phyloP scores from a whole-genome alignment of 2,113 vertebrate genomes.

The Taurulus bubalis region DNA sequence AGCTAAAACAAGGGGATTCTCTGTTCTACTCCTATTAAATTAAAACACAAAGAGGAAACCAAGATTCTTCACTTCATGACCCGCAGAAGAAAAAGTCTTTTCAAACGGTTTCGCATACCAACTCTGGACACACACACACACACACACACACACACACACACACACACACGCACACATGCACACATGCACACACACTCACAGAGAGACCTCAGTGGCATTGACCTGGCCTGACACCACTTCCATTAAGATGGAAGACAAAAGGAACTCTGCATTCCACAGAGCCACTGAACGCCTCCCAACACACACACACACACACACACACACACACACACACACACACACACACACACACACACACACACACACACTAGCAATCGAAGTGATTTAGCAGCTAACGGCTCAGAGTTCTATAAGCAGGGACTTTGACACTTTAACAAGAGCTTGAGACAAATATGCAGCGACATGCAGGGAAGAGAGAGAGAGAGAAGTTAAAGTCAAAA shows the following conservation, averaged over 20 bases:
- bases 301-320: neutral
- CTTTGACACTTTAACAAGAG: slow-evolving; percentile 22
- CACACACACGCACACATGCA: slow-evolving; percentile 25
- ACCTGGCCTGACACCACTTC: slow-evolving; percentile 48
- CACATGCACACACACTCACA: slow-evolving; percentile 7
- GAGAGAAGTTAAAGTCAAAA: neutral
- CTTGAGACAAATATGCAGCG: neutral
- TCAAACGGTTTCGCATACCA: slow-evolving; percentile 40
- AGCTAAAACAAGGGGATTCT: slow-evolving; percentile 31
- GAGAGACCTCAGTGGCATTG: slow-evolving; percentile 50
- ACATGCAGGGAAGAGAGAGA: neutral
- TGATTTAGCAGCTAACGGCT: slow-evolving; percentile 42
- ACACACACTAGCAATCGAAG: slow-evolving; percentile 12
- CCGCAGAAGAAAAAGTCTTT: slow-evolving; percentile 47
- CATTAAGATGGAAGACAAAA: slow-evolving; percentile 57
- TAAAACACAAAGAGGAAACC: slow-evolving; percentile 52
- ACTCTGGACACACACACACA: slow-evolving; percentile 18
- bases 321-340: neutral
- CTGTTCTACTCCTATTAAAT: slow-evolving; percentile 42
- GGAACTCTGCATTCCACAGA: slow-evolving; percentile 51
- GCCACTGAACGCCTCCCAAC: slow-evolving; percentile 11
- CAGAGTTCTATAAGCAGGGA: slow-evolving; percentile 7
- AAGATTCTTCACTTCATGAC: slow-evolving; percentile 65
- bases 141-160: slow-evolving; percentile 29
- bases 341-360: slow-evolving; percentile 3